Conservation (phyloP, 1,140 invertebrate species). For the Pseudoatta argentina region DNA sequence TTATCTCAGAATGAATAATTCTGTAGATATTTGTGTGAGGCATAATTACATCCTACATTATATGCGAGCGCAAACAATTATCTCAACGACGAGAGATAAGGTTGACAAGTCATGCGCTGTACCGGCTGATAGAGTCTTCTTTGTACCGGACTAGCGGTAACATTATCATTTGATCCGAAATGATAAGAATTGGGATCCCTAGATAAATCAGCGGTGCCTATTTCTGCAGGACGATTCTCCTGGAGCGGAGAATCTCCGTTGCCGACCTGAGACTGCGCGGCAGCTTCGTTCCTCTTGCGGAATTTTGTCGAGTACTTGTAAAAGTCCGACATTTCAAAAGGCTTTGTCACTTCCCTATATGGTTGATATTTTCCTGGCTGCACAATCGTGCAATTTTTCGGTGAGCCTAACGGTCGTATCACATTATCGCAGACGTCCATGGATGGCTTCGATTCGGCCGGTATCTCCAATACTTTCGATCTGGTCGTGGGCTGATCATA, state of each 20-base stretch:
- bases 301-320: conserved; percentile 98
- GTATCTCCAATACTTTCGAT: conserved; percentile 81
- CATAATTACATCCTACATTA: background rate
- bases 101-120: conserved; percentile 85
- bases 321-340: conserved; percentile 98
- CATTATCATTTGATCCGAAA: conserved; percentile 51
- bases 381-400: conserved; percentile 93
- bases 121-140: conserved; percentile 86
- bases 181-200: conserved; percentile 43
- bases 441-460: conserved; percentile 82
- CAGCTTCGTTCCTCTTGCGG: conserved; percentile 88
- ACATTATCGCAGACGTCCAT: conserved; percentile 81
- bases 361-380: conserved; percentile 95
- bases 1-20: background rate
- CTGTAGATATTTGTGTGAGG: background rate
- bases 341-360: conserved; percentile 97
- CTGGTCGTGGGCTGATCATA: conserved; percentile 64
- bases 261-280: conserved; percentile 32
- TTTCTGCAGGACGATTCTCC: conserved; percentile 49
- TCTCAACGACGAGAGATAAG: conserved; percentile 75
- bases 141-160: conserved; percentile 80
- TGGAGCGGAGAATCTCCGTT: conserved; percentile 55
- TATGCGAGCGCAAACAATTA: conserved; percentile 38
- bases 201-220: conserved; percentile 11
- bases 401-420: conserved; percentile 89